Evolutionary conservation across 2,888 invertebrate species (phyloP).

Genomic region (Salticus scenicus): DNA sequence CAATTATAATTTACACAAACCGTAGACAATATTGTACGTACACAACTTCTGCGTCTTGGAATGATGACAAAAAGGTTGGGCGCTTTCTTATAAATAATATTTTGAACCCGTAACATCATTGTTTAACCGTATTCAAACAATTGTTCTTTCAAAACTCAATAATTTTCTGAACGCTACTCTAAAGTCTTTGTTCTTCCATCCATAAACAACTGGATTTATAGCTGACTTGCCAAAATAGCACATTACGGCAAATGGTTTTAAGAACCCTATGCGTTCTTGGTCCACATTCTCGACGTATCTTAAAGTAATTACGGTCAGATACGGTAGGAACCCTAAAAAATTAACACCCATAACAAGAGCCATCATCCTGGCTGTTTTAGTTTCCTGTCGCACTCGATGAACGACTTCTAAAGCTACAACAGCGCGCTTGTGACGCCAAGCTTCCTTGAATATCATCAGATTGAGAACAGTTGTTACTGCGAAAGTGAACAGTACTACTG

Average conservation of each 20-base stretch:
- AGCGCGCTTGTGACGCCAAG: conserved; percentile 71
- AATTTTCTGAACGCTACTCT: conserved; percentile 71
- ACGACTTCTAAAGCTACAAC: conserved; percentile 67
- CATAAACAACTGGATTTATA: conserved; percentile 73
- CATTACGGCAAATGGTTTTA: conserved; percentile 71
- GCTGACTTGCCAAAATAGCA: conserved; percentile 63
- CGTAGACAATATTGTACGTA: too few species aligned
- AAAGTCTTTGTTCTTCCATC: conserved; percentile 73
- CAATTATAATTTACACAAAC: too few species aligned
- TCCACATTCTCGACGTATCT: conserved; percentile 69
- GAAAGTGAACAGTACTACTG: conserved; percentile 71
- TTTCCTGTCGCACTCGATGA: conserved; percentile 67
- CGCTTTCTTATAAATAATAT: too few species aligned
- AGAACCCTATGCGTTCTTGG: conserved; percentile 42
- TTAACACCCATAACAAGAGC: conserved; percentile 72
- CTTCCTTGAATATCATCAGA: conserved; percentile 72
- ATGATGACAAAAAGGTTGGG: too few species aligned
- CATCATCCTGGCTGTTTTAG: conserved; percentile 72
- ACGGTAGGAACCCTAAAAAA: conserved; percentile 72
- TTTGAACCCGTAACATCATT: too few species aligned
- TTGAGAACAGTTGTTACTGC: conserved; percentile 72
- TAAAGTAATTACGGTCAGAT: conserved; percentile 71
- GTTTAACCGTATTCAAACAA: background rate
- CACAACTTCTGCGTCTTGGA: too few species aligned
- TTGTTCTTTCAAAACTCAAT: conserved; percentile 29